Evolutionary conservation across 2,888 invertebrate species (phyloP), one percentile per base, ranked within the genome.

Genomic region (Drosophila flavopinicola): DNA sequence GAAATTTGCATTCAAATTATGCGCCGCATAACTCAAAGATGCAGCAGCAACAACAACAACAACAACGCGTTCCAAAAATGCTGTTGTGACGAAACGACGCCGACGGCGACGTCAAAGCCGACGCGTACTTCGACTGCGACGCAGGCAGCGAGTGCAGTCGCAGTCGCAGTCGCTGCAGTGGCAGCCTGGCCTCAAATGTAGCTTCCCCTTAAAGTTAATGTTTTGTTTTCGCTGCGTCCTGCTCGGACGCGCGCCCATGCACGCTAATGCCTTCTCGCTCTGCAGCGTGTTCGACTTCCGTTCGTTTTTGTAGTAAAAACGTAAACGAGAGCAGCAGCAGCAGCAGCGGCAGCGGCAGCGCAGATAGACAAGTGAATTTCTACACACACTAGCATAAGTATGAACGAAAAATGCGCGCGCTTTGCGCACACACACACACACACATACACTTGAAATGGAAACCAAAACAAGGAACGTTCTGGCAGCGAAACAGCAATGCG

Each of bases 211-310:
- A 63, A 78, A 71, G 75, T 82, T 85, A 77, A 82, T 82, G 84
- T 85, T 85, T 85, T 87, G 85, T 87, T 85, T 87, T 87, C 83
- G 71, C 66, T 82, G 66, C 64, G 53, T 86, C 80, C 39, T 64
- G 61, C 69, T 84, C 65, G 64, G 73, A 66, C 83, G 24, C 52
- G 23, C 10, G 13, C n/a, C 11, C 23, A 11, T 23, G 11, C 64
- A 17, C 17, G 11, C 29, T 3, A 3, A 20, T 20, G 20, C 20
- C 20, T 4, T 56, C 75, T 52, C 48, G 72, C 58, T 64, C 65
- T 49, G 4, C 78, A 66, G 66, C 51, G 32, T 65, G 72, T 70
- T 75, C 68, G 35, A 75, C 75, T 74, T 70, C 70, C 70, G 74
- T 67, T 56, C 73, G 72, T 72, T 66, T 64, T 64, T 54, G 27